Evolutionary conservation across 2,888 invertebrate genomes (phyloP).

Genomic region (Eurois occulta): DNA sequence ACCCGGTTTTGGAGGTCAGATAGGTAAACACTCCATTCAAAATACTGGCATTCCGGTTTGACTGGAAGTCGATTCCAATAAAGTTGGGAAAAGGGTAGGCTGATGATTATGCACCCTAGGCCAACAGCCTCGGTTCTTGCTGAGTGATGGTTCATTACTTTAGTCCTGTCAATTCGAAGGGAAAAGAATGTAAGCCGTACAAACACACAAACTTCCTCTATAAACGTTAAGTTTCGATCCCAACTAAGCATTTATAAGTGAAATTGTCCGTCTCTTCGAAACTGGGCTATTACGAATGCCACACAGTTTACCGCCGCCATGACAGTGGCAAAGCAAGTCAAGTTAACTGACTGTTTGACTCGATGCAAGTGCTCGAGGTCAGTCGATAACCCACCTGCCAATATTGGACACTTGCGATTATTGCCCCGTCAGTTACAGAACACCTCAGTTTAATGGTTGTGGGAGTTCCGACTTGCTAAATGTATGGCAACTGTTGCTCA

Average conservation of each 20-base stretch:
- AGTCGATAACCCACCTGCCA: constrained; percentile 31
- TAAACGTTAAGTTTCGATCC: neutral
- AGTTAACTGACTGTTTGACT: constrained; percentile 22
- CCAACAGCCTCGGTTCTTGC: neutral
- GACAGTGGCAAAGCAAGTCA: constrained; percentile 7
- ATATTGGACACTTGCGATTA: constrained; percentile 30
- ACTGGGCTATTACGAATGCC: neutral
- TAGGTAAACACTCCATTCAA: no score
- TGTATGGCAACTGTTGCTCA: neutral
- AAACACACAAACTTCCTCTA: neutral
- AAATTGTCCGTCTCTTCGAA: constrained; percentile 4
- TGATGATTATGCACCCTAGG: neutral
- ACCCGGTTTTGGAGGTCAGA: no score
- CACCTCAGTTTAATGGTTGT: neutral
- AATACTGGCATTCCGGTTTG: no score
- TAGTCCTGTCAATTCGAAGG: neutral
- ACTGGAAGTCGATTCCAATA: no score
- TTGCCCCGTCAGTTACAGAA: constrained; percentile 1
- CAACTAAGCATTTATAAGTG: neutral
- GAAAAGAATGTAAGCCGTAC: neutral
- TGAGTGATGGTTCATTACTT: neutral
- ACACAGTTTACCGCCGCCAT: neutral
- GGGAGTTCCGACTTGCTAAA: neutral
- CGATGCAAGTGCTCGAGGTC: neutral
- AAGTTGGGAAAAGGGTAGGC: no score